Conservation (phyloP, 2,113 vertebrate genomes). For the Takifugu bimaculatus region DNA sequence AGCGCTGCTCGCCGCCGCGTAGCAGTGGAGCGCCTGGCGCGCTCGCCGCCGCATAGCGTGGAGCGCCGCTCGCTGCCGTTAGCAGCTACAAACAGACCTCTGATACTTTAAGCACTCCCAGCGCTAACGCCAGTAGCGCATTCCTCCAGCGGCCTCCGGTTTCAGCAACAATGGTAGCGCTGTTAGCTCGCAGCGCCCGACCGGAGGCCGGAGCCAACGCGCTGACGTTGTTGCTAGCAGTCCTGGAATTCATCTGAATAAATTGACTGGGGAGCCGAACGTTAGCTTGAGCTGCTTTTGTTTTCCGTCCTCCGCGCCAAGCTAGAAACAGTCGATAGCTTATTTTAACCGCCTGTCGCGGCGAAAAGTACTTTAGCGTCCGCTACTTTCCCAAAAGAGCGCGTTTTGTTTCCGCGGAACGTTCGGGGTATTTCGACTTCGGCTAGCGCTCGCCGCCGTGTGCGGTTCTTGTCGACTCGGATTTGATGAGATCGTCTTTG, state of each 20-base stretch:
- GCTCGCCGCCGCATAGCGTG: conserved; percentile 35
- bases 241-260: too few species aligned
- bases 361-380: background rate
- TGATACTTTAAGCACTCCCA: conserved; percentile 24
- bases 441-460: conserved; percentile 14
- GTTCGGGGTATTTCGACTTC: too few species aligned
- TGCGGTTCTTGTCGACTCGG: conserved; percentile 51
- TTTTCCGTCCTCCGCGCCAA: too few species aligned
- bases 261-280: too few species aligned
- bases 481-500: conserved; percentile 70
- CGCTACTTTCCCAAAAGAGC: too few species aligned
- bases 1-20: conserved; percentile 4
- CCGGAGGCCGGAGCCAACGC: conserved; percentile 27
- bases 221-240: too few species aligned
- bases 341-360: background rate
- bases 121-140: conserved; percentile 13
- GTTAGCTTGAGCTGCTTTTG: too few species aligned
- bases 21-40: conserved; percentile 40
- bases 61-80: conserved; percentile 38
- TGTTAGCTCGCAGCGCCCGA: conserved; percentile 49
- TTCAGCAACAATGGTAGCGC: conserved; percentile 39
- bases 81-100: conserved; percentile 24
- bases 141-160: conserved; percentile 24
- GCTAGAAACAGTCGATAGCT: too few species aligned
- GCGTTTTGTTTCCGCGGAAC: too few species aligned